Conservation (phyloP, 2,113 vertebrate genomes). For the Aptenodytes patagonicus region DNA sequence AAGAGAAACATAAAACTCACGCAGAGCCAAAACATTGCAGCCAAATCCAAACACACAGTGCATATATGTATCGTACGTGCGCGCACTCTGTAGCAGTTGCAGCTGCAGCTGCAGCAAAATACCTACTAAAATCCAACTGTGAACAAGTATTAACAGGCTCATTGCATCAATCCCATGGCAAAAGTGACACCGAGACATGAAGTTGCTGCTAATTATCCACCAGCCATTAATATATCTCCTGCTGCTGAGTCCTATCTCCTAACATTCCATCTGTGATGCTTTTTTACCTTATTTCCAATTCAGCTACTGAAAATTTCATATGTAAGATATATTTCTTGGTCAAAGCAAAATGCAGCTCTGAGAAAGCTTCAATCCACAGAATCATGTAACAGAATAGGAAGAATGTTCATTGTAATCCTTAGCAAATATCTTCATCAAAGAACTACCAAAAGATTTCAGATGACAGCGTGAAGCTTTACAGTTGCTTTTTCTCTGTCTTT, state of each 20-base stretch:
- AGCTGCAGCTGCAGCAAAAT: conserved; percentile 41
- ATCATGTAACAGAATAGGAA: not conserved
- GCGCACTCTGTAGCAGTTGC: not conserved
- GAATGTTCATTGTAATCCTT: not conserved
- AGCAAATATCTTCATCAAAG: not conserved
- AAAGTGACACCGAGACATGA: conserved; percentile 53
- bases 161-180: conserved; percentile 57
- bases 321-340: not conserved
- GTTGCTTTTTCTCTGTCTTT: not conserved
- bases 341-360: not conserved
- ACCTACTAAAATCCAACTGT: conserved; percentile 55
- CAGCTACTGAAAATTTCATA: conserved; percentile 41
- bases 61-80: not conserved
- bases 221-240: conserved; percentile 43
- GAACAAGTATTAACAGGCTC: conserved; percentile 55
- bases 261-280: conserved; percentile 27
- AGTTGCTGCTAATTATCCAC: conserved; percentile 50
- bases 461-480: not conserved
- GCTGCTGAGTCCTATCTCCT: conserved; percentile 8
- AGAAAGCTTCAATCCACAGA: not conserved
- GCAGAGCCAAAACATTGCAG: conserved; percentile 1
- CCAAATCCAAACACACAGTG: conserved; percentile 1
- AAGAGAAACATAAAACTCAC: not conserved
- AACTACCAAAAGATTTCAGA: not conserved
- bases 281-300: conserved; percentile 21